Evolutionary conservation across 2,888 invertebrate species (phyloP).

Genomic region (Heliconius hortense): DNA sequence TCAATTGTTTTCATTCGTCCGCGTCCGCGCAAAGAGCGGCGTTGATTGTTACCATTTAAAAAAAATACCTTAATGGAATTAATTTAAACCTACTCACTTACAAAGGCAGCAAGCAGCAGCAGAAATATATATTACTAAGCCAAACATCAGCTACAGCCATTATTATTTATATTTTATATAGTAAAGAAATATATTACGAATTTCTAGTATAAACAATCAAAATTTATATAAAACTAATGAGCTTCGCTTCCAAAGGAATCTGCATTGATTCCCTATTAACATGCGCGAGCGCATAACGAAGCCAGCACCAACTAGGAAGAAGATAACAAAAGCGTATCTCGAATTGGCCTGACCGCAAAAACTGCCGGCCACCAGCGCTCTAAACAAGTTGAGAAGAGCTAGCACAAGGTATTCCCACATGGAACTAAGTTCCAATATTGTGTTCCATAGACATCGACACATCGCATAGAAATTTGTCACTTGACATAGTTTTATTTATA

Average conservation of each 20-base stretch:
- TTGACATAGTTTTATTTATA: no score
- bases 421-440: constrained; percentile 47
- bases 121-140: background rate
- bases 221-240: constrained; percentile 12
- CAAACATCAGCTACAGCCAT: background rate
- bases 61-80: no score
- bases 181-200: background rate
- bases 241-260: constrained; percentile 48
- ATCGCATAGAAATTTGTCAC: background rate
- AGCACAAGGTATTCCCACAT: constrained; percentile 71
- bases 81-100: background rate
- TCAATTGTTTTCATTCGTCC: no score
- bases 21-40: no score
- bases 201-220: background rate
- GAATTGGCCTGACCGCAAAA: constrained; percentile 62
- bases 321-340: constrained; percentile 61
- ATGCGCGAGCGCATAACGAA: constrained; percentile 41
- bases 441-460: constrained; percentile 54
- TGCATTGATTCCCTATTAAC: constrained; percentile 40
- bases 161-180: background rate
- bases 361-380: constrained; percentile 61
- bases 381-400: constrained; percentile 72
- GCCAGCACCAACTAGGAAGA: constrained; percentile 36
- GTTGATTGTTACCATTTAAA: no score
- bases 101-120: background rate